These are phyloP conservation scores for Melanotaenia trifasciata DNA, from an alignment of 2,797 vertebrate species.

Conservation along the genomic window DNA sequence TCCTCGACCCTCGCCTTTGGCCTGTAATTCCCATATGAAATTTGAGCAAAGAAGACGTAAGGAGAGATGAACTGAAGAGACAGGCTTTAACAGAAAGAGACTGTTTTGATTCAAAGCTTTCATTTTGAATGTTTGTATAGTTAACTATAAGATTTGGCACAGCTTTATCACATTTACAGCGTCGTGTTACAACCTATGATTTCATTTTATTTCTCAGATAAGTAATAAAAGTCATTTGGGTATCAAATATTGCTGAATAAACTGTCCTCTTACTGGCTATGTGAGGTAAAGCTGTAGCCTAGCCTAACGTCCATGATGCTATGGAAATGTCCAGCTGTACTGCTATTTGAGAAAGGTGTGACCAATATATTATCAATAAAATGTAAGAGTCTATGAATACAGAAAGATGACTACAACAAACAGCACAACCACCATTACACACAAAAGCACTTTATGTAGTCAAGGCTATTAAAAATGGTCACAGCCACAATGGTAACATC, in stretches of 20 bases:
- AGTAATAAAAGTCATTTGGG: neutral
- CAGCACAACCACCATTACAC: no score
- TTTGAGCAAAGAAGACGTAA: neutral
- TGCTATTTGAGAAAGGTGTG: neutral
- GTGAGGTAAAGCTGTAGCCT: neutral
- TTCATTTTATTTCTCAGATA: neutral
- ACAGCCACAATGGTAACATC: no score
- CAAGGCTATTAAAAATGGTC: no score
- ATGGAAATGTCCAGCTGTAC: neutral
- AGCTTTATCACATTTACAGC: neutral
- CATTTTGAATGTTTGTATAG: no score
- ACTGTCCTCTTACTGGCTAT: neutral
- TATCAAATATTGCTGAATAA: neutral
- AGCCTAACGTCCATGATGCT: neutral
- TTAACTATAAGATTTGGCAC: no score
- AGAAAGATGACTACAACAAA: neutral
- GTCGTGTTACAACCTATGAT: neutral
- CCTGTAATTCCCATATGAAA: neutral
- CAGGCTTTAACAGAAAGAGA: neutral
- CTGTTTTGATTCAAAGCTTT: no score
- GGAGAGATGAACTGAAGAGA: neutral
- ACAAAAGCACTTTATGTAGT: no score
- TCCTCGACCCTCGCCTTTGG: neutral
- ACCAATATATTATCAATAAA: no score
- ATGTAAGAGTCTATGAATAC: neutral